A percentile compares a stretch with the other conserved stretches of the same genome.
Conservation (phyloP, 2,888 invertebrate genomes). For the Lasioglossum vierecki region DNA sequence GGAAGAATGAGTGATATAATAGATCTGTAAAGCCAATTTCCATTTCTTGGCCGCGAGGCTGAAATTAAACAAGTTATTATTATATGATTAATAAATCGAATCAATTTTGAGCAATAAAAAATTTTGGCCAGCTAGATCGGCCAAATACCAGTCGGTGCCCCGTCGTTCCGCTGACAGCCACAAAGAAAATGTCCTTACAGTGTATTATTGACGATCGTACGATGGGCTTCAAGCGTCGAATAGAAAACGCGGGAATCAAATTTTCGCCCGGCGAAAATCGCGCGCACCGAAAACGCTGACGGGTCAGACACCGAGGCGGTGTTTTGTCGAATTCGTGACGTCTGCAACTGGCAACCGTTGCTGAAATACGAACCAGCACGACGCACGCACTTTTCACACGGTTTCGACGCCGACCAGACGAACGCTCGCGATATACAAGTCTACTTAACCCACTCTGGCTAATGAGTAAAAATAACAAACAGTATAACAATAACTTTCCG, state of each 20-base stretch:
- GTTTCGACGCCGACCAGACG: constrained; percentile 33
- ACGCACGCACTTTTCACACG: constrained; percentile 69
- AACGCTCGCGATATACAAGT: not conserved
- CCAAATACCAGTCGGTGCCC: too few species aligned
- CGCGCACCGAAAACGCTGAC: constrained; percentile 28
- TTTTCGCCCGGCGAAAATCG: constrained; percentile 20
- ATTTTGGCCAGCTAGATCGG: too few species aligned
- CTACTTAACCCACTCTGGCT: not conserved
- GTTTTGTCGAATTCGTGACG: constrained; percentile 64
- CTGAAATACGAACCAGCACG: constrained; percentile 68
- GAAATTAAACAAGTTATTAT: too few species aligned
- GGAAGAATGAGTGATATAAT: too few species aligned
- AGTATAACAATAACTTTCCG: not conserved
- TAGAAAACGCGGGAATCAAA: not conserved
- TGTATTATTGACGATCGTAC: not conserved
- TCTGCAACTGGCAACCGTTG: constrained; percentile 56
- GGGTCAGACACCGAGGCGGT: constrained; percentile 36
- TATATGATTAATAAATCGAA: too few species aligned
- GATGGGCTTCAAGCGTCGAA: too few species aligned
- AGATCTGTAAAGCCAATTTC: too few species aligned
- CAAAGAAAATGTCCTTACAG: not conserved
- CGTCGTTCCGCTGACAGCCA: not conserved
- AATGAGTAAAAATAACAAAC: not conserved
- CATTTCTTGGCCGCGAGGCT: too few species aligned
- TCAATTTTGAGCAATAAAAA: too few species aligned